Conservation (phyloP, 1,140 invertebrate species). For the Ceratosolen solmsi region DNA sequence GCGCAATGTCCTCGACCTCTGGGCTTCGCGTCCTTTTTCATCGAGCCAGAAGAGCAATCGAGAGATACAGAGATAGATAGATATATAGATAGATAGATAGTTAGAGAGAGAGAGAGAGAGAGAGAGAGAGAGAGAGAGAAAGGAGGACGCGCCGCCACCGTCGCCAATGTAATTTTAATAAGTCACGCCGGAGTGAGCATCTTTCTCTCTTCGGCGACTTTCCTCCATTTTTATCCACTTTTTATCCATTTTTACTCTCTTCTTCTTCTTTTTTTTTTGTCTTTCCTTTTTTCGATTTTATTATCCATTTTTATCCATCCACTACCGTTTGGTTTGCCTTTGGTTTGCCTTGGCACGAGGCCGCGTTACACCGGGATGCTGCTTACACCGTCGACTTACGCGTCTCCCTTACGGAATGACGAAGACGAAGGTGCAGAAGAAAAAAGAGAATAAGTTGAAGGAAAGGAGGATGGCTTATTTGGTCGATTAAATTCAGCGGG, state of each 20-base stretch:
- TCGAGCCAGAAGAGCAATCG: background rate
- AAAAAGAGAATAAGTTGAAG: too few species aligned
- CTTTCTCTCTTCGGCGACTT: constrained; percentile 22
- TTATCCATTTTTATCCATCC: constrained; percentile 12
- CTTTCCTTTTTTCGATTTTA: too few species aligned
- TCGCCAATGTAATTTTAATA: constrained; percentile 46
- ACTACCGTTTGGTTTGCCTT: background rate
- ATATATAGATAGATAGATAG: background rate
- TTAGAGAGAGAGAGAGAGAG: background rate
- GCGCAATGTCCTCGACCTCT: constrained; percentile 30
- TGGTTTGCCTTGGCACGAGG: background rate
- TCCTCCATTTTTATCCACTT: constrained; percentile 13
- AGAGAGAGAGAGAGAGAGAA: constrained; percentile 22
- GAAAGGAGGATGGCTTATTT: constrained; percentile 9
- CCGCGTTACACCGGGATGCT: constrained; percentile 2
- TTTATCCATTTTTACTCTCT: constrained; percentile 9
- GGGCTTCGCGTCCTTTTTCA: background rate
- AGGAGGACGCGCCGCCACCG: background rate
- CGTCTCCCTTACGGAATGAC: background rate
- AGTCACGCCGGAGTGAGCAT: constrained; percentile 42
- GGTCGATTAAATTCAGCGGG: constrained; percentile 41
- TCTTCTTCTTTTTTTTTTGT: background rate
- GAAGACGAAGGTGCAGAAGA: background rate
- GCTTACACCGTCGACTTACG: background rate
- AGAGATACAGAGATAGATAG: background rate